These are phyloP conservation scores for Octomys mimax DNA, from an alignment of 2,797 vertebrate species.

Conservation along the genomic window DNA sequence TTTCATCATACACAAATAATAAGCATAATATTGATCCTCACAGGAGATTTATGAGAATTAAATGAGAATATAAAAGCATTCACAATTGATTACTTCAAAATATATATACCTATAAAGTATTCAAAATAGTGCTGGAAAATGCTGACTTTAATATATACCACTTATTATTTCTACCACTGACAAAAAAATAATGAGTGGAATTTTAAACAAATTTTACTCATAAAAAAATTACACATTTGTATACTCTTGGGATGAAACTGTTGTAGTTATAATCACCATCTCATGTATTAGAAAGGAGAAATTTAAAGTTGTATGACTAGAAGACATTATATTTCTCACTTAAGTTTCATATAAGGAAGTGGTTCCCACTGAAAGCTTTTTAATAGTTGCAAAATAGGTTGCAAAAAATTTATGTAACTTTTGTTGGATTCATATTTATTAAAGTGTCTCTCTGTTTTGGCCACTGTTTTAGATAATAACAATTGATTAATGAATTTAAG, in stretches of 20 bases:
- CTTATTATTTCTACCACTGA: background rate
- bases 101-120: background rate
- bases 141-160: background rate
- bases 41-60: background rate
- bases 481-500: background rate
- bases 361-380: background rate
- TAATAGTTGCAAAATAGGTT: background rate
- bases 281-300: background rate
- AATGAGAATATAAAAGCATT: background rate
- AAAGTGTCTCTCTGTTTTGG: background rate
- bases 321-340: background rate
- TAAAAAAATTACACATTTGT: background rate
- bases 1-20: background rate
- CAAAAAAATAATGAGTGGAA: background rate
- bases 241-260: background rate
- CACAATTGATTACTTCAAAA: background rate
- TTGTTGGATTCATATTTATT: background rate
- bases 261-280: background rate
- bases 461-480: background rate
- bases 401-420: background rate
- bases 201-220: constrained; percentile 41
- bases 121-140: background rate
- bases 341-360: background rate
- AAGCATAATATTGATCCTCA: background rate
- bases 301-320: background rate